Base-by-base conservation (phyloP, 1,140 invertebrate genomes). In the Aphaenogaster floridana region DNA sequence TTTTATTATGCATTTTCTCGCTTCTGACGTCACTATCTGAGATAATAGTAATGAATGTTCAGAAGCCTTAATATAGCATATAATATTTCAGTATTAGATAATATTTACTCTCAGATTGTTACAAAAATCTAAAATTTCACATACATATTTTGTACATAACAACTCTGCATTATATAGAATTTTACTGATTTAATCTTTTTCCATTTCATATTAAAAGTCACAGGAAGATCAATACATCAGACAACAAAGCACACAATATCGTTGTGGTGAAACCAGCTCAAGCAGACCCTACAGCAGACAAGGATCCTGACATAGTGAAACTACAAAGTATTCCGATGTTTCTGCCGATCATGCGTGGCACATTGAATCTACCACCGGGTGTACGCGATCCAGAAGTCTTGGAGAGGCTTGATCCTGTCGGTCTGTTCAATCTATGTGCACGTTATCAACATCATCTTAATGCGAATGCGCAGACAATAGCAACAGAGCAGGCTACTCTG, bases 311-410 rank as follows among this genome's bases (percentile, higher is more conserved):
- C 93, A 96, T 99, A 64, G 95, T 97, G 17, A 96, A 97, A 89
- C 94, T 99, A 3, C 95, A 98, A 95, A 97, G 96, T 89, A 98
- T 99, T 89, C 98, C 98, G 11, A 98, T 98, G 94, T 99, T 99
- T 94, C 95, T 99, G 71, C 99, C 99, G 1, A 98, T 99, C 36
- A 98, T 99, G 97, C 94, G 98, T 61, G 98, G 98, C 9, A 98
- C 98, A 0, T 94, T 99, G 3, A 98, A 98, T 86, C 95, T 98
- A 64, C 98, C 98, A 0, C 95, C 95, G 3, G 98, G 98, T 45
- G 97, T 97, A 1, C 96, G 98, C 68, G 98, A 99, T 95, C 97
- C 97, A 0, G 98, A 99, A 94, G 97, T 99, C 7, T 95, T 99
- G 7, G 98, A 99, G 95, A 97, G 98, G 93, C 95, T 98, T 5